A percentile compares a stretch with the other conserved stretches of the same genome.
Conservation (phyloP, 2,888 invertebrate species). For the Mellilla xanthometata region DNA sequence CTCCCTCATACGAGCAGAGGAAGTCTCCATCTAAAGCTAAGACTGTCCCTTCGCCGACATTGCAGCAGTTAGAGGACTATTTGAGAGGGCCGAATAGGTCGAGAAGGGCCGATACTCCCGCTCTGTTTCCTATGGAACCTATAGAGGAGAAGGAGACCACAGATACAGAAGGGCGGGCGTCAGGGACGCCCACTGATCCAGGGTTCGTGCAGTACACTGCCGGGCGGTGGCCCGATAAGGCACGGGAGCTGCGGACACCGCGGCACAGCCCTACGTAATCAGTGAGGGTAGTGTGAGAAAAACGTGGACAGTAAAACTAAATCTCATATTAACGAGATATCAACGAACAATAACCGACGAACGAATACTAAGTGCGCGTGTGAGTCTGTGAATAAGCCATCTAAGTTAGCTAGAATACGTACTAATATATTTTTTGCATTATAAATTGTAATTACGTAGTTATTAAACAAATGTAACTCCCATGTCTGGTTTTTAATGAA, state of each 20-base stretch:
- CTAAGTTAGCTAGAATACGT: constrained; percentile 28
- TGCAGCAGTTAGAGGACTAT: constrained; percentile 77
- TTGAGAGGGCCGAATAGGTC: constrained; percentile 61
- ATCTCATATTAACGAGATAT: constrained; percentile 17
- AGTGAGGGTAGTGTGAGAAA: constrained; percentile 4
- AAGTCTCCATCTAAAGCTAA: constrained; percentile 66
- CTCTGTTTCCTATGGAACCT: constrained; percentile 79
- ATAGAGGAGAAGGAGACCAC: constrained; percentile 66
- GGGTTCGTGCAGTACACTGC: constrained; percentile 89
- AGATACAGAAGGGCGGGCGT: constrained; percentile 70
- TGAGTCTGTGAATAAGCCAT: constrained; percentile 43
- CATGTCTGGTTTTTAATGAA: constrained; percentile 45
- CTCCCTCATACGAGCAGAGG: constrained; percentile 61
- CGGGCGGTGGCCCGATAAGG: constrained; percentile 84
- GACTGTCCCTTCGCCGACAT: constrained; percentile 66
- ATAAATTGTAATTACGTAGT: constrained; percentile 24
- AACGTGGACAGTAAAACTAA: constrained; percentile 8
- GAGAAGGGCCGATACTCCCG: constrained; percentile 64
- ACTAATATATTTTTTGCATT: constrained; percentile 50
- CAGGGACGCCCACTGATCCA: constrained; percentile 87
- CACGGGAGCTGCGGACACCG: constrained; percentile 79
- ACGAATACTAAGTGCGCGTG: constrained; percentile 43
- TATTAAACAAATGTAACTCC: constrained; percentile 41
- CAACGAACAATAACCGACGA: constrained; percentile 44
- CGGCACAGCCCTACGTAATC: constrained; percentile 74